Base-by-base conservation (phyloP, 2,113 vertebrate genomes). In the Corythaixoides concolor region DNA sequence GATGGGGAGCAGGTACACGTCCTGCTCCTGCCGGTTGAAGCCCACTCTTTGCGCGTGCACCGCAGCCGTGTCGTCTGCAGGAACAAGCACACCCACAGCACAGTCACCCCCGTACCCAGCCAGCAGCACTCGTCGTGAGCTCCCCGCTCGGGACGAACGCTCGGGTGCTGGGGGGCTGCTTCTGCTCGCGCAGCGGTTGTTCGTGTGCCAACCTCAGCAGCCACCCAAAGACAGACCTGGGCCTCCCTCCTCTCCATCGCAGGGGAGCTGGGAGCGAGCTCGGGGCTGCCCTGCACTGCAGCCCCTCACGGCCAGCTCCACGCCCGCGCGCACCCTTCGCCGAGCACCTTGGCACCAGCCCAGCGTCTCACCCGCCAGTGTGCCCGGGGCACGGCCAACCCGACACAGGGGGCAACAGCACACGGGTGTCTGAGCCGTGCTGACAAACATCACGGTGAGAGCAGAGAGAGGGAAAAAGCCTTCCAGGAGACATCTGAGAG, bases 11-110 rank as follows among this genome's bases (percentile, higher is more conserved):
- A 99, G 95, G 97, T 99, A 99, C 80, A 99, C 97, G 3, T 99
- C 99, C 97, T 99, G 99, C 97, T 99, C 99, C 85, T 99, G 99
- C 58, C 99, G 98, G 95, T 99, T 99, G 97, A 99, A 99, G 87
- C 99, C 99, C 84, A 98, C 89, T 28, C 98, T 98, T 96, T 99
- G 99, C 0, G 99, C 99, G 93, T 98, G 98, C 95, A 99, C 99
- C 0, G 99, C 98, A 1, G 99, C 99, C 0, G 99, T 99, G 97
- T 99, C 99, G 97, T 99, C 99, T 99, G 98, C 68, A 33, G 89
- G 52, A 41, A 53, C 32, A 64, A 91, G 56, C 28, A 26, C 95
- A 90, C 23, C 32, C 39, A 5, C 73, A 49, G 69, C 27, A 11
- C 77, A 59, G 76, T 94, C 69, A 96, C 12, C 21, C 39, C n/a